Conservation (phyloP, 2,888 invertebrate genomes). For the Tipula helvola region DNA sequence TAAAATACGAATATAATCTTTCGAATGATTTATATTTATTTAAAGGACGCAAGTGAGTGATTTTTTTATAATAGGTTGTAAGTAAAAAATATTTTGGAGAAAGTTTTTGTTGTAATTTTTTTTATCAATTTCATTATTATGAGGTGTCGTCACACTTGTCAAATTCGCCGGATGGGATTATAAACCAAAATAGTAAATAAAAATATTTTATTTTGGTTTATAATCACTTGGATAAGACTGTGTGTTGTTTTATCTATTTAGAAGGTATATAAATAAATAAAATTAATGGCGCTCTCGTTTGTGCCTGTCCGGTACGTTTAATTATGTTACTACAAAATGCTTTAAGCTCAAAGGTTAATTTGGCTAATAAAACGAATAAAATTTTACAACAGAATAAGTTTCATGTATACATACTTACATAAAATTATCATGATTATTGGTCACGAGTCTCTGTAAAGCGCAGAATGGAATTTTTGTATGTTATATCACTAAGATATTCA, state of each 20-base stretch:
- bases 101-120: too few species aligned
- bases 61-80: neutral
- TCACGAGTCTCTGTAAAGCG: neutral
- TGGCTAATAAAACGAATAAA: neutral
- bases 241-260: neutral
- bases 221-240: neutral
- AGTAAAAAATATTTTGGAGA: too few species aligned
- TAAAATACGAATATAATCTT: too few species aligned
- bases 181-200: neutral
- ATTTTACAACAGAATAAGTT: neutral
- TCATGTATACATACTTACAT: neutral
- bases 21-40: neutral
- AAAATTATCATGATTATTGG: neutral
- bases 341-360: neutral
- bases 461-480: too few species aligned
- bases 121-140: neutral
- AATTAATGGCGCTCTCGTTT: neutral
- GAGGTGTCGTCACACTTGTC: neutral
- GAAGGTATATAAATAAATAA: neutral
- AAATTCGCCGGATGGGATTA: neutral
- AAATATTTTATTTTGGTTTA: neutral
- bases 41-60: neutral
- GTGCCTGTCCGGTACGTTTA: neutral
- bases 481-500: too few species aligned
- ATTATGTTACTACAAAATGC: neutral